Percentiles rank a stretch among this genome's conserved stretches.
phyloP scores from a whole-genome alignment of 1,140 invertebrate species.

The Drosophila bipectinata region DNA sequence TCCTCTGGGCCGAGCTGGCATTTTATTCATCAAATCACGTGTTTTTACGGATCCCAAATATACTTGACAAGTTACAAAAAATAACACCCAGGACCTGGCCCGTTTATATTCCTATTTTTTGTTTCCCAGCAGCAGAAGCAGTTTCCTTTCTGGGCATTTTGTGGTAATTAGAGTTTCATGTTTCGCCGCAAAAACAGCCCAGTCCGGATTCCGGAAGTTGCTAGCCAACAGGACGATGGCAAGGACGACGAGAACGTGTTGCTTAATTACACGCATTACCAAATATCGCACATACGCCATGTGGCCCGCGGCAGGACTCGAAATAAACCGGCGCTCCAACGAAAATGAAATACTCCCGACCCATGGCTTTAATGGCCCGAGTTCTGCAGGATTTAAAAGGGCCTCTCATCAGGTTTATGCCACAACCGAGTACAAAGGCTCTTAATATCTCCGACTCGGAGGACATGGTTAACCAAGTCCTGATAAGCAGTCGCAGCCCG shows the following conservation, averaged over 20 bases:
- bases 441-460: background rate
- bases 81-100: background rate
- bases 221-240: slow-evolving; percentile 49
- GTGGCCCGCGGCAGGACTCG: slow-evolving; percentile 24
- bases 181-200: slow-evolving; percentile 55
- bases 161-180: slow-evolving; percentile 79
- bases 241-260: slow-evolving; percentile 46
- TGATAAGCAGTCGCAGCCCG: too few species aligned
- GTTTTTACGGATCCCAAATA: background rate
- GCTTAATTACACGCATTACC: slow-evolving; percentile 77
- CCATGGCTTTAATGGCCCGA: background rate
- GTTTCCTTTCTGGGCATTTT: slow-evolving; percentile 49
- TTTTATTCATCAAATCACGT: slow-evolving; percentile 1
- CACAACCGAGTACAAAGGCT: background rate
- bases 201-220: slow-evolving; percentile 53
- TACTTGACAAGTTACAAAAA: slow-evolving; percentile 28
- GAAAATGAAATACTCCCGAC: slow-evolving; percentile 10
- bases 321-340: background rate
- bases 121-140: slow-evolving; percentile 4
- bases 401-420: too few species aligned
- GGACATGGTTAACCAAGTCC: too few species aligned
- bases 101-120: slow-evolving; percentile 12
- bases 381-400: background rate
- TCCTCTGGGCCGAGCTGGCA: background rate
- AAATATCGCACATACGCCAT: slow-evolving; percentile 77